These are phyloP conservation scores for Salvator merianae DNA, from an alignment of 2,113 vertebrate species.

Conservation along the genomic window DNA sequence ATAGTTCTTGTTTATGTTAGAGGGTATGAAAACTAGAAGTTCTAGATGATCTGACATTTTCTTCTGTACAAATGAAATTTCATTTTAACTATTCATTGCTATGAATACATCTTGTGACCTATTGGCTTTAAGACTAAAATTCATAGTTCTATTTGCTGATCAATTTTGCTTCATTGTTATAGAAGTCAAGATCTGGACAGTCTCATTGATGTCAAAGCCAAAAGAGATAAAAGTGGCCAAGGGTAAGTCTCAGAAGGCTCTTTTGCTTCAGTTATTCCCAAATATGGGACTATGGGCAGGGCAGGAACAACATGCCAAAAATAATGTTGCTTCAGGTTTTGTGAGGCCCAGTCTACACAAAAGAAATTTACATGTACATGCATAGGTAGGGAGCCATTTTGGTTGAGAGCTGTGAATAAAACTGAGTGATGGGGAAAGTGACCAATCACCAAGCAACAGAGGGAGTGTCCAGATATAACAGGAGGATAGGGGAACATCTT, in stretches of 20 bases:
- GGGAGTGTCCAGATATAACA: too few relatives aligned
- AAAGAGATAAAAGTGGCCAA: conserved; percentile 14
- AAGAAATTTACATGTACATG: too few relatives aligned
- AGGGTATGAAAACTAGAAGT: background rate
- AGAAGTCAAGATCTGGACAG: conserved; percentile 44
- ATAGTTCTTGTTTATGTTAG: background rate
- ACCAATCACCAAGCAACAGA: too few relatives aligned
- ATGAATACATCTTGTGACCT: background rate
- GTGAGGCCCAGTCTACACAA: background rate
- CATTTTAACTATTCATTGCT: background rate
- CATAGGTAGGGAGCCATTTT: too few relatives aligned
- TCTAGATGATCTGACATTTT: background rate
- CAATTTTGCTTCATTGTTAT: conserved; percentile 45
- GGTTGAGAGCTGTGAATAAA: too few relatives aligned
- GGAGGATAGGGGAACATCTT: too few relatives aligned
- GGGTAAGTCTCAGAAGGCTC: conserved; percentile 28
- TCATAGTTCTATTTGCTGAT: background rate
- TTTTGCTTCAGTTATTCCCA: background rate
- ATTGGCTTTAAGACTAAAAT: conserved; percentile 16
- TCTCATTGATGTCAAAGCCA: conserved; percentile 24
- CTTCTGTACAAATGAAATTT: background rate
- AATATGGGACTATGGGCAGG: background rate
- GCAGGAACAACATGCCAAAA: too few relatives aligned
- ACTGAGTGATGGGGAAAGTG: too few relatives aligned
- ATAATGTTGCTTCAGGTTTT: background rate